Conservation (phyloP, 2,888 invertebrate genomes). For the Gandaritis pyraliata region DNA sequence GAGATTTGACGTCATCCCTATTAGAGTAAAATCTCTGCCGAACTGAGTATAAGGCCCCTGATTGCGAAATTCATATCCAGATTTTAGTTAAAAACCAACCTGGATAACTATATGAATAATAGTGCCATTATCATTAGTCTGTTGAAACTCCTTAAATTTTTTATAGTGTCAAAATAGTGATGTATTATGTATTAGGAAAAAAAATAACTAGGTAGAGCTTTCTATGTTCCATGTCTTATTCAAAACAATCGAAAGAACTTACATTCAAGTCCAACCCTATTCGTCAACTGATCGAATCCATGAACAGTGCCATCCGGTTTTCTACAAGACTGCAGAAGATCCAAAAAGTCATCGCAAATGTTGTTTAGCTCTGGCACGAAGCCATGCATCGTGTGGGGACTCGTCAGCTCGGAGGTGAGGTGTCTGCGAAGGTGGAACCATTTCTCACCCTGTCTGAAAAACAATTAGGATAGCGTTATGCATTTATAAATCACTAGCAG, state of each 20-base stretch:
- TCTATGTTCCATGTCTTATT: neutral
- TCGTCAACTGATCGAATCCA: conserved; percentile 89
- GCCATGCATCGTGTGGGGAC: conserved; percentile 89
- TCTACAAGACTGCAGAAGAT: conserved; percentile 85
- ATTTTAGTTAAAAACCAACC: too few species aligned
- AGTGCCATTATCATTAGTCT: too few species aligned
- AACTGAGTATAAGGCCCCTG: too few species aligned
- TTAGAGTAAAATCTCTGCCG: too few species aligned
- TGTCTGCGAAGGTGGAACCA: conserved; percentile 90
- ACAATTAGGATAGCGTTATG: neutral
- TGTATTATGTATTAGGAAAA: too few species aligned
- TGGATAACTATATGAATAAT: too few species aligned
- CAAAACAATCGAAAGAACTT: conserved; percentile 53
- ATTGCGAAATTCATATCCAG: too few species aligned
- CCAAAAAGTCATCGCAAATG: conserved; percentile 91
- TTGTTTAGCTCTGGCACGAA: conserved; percentile 90
- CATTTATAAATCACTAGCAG: too few species aligned
- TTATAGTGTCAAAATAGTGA: too few species aligned
- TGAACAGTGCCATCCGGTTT: conserved; percentile 76
- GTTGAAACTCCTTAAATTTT: too few species aligned
- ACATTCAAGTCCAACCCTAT: conserved; percentile 92
- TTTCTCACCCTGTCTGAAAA: conserved; percentile 88
- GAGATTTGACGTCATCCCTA: too few species aligned
- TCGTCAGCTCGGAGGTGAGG: conserved; percentile 90
- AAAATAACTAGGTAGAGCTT: too few species aligned